Base-by-base conservation (phyloP, 2,888 invertebrate species). In the Drosophila algonquin region DNA sequence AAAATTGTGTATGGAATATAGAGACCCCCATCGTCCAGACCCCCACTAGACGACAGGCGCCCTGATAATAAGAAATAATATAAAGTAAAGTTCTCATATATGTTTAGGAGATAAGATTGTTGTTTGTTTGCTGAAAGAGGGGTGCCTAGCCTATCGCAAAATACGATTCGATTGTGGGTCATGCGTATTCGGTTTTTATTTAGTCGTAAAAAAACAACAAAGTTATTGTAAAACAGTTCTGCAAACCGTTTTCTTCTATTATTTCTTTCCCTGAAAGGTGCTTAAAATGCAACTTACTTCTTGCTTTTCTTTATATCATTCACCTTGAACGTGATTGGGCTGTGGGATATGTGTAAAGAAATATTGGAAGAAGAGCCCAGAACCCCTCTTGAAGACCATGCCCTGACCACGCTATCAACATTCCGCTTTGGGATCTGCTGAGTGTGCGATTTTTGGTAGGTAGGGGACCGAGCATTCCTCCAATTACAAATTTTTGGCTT, bases 261-360 rank as follows among this genome's bases (percentile, higher is more conserved):
- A 6, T 32, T 32, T 53, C 44, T 51, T 35, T 18, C 12, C 6
- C 32, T 45, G 50, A 55, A 46, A 18, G 40, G 30, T 48, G 57
- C 52, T 61, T 40, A 18, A 40, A 40, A n/a, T 40, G 51, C 67
- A 35, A 56, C 10, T 51, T 74, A 48, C 18, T 51, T 74, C 12
- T 54, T 32, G 40, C 7, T n/a, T n/a, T 40, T n/a, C 40, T 40
- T 40, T n/a, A 45, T 63, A 80, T 60, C 89, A 87, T 87, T 87
- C 76, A 87, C 89, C 87, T 85, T 89, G 87, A 89, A 89, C 87
- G 89, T 87, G 89, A 89, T 84, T 87, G 76, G 68, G 65, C 74
- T 67, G 79, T 84, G 53, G 81, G 81, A 76, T 81, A 75, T 76
- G 30, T 57, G 57, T 44, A 71, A 50, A 63, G 63, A 64, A 62